Percentiles rank a stretch among this genome's conserved stretches.
phyloP scores from a whole-genome alignment of 2,888 invertebrate genomes.

The Chelonus formosanus region DNA sequence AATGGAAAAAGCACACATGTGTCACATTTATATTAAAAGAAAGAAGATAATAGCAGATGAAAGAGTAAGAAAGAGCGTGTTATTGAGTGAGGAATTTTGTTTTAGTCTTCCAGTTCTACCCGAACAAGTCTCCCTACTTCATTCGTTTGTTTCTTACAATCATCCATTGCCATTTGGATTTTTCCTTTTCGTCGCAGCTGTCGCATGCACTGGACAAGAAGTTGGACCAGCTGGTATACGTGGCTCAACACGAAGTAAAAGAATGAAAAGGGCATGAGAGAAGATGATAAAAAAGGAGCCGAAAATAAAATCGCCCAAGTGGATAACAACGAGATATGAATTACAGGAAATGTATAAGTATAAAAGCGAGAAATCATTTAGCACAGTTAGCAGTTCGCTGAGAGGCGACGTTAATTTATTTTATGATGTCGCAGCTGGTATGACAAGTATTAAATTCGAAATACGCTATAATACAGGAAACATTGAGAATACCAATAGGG shows the following conservation, averaged over 20 bases:
- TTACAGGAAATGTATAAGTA: too few species aligned
- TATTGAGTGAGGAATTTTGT: conserved; percentile 31
- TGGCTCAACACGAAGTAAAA: conserved; percentile 43
- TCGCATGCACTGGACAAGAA: conserved; percentile 68
- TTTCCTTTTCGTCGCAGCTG: conserved; percentile 60
- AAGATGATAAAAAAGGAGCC: too few species aligned
- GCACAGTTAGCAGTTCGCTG: too few species aligned
- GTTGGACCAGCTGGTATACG: conserved; percentile 67
- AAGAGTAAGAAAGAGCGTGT: conserved; percentile 3
- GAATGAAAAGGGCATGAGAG: neutral
- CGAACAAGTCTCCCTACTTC: conserved; percentile 22
- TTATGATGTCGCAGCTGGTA: too few species aligned
- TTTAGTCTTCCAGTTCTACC: conserved; percentile 14
- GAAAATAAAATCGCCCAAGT: neutral
- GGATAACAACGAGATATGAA: too few species aligned
- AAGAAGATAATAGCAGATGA: conserved; percentile 3
- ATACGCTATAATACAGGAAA: too few species aligned
- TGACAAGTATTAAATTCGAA: too few species aligned
- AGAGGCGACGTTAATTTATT: too few species aligned
- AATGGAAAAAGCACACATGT: neutral
- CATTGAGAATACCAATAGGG: too few species aligned
- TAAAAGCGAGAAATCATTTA: too few species aligned
- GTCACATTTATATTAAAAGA: conserved; percentile 5
- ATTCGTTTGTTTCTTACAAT: conserved; percentile 41
- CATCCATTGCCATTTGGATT: conserved; percentile 44